Conservation (phyloP, 1,140 invertebrate genomes). For the Eubasilissa regina region DNA sequence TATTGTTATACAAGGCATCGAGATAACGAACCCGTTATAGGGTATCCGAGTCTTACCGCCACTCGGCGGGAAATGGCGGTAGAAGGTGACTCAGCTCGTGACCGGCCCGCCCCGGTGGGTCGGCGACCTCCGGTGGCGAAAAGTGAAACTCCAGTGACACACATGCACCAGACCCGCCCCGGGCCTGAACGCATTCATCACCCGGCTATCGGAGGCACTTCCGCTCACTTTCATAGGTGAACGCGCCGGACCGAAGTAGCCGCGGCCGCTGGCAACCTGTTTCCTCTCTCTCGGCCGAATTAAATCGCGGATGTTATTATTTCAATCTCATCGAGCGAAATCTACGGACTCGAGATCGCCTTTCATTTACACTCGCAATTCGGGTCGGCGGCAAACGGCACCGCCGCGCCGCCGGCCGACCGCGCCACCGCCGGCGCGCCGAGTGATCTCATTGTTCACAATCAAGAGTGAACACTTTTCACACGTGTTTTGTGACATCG, state of each 20-base stretch:
- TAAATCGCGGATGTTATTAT: conserved; percentile 50
- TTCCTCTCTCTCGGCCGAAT: conserved; percentile 48
- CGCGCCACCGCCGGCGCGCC: not conserved
- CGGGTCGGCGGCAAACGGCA: too few relatives aligned
- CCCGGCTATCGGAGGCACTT: conserved; percentile 9
- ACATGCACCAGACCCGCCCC: conserved; percentile 31
- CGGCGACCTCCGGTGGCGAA: conserved; percentile 29
- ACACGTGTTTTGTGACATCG: conserved; percentile 6
- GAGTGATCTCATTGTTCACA: conserved; percentile 29
- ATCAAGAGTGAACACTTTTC: conserved; percentile 32
- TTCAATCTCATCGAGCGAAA: conserved; percentile 36
- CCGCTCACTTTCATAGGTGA: conserved; percentile 50
- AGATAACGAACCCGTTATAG: not conserved
- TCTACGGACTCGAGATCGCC: conserved; percentile 22
- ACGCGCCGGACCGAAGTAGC: not conserved
- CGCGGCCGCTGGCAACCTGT: conserved; percentile 41
- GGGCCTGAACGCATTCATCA: conserved; percentile 46
- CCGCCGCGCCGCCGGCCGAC: not conserved
- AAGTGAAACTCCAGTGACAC: conserved; percentile 49
- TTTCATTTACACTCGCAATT: conserved; percentile 46
- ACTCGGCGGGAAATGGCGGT: not conserved
- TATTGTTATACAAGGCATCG: not conserved
- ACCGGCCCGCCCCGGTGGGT: conserved; percentile 17
- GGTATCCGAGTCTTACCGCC: not conserved
- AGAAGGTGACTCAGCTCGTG: not conserved